phyloP scores from a whole-genome alignment of 2,113 vertebrate species.

The cattle (Bos taurus) region ARS-UCD2.0 NC_037340.1:5768001-5768500 shows the following conservation, averaged over 20 bases:
- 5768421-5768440: slow-evolving; percentile 28
- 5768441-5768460: neutral
- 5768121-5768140: slow-evolving; percentile 9
- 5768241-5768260: slow-evolving; percentile 62
- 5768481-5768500: neutral
- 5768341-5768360: slow-evolving; percentile 20
- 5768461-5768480: neutral
- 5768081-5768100: neutral
- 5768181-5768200: slow-evolving; percentile 37
- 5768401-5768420: slow-evolving; percentile 65
- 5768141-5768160: slow-evolving; percentile 16
- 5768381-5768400: slow-evolving; percentile 15
- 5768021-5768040: neutral
- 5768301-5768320: slow-evolving; percentile 67
- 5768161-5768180: slow-evolving; percentile 44
- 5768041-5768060: neutral
- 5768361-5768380: slow-evolving; percentile 18
- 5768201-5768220: neutral
- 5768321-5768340: slow-evolving; percentile 75
- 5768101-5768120: slow-evolving; percentile 5
- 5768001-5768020: neutral
- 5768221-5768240: slow-evolving; percentile 59
- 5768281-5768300: slow-evolving; percentile 44
- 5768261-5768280: slow-evolving; percentile 42
- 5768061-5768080: neutral